phyloP scores from a whole-genome alignment of 2,888 invertebrate species.

The Palloptera scutellata region DNA sequence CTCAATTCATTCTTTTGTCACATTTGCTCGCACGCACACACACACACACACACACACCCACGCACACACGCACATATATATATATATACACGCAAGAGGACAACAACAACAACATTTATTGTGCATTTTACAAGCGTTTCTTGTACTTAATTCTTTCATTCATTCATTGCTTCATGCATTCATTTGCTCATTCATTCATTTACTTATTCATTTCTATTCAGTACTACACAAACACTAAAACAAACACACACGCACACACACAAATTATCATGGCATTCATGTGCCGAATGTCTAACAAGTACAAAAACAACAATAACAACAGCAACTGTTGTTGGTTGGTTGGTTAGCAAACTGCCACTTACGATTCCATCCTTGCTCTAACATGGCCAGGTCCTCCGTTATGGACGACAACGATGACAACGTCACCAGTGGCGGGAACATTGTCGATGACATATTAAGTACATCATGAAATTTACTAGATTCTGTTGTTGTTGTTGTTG shows the following conservation, averaged over 20 bases:
- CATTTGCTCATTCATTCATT: constrained; percentile 27
- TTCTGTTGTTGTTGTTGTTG: constrained; percentile 45
- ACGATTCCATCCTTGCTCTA: constrained; percentile 57
- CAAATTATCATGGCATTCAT: background rate
- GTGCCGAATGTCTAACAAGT: background rate
- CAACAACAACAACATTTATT: constrained; percentile 23
- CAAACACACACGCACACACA: background rate
- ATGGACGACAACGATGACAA: constrained; percentile 37
- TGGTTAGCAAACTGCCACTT: constrained; percentile 47
- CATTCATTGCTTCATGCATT: constrained; percentile 9
- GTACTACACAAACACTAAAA: constrained; percentile 1
- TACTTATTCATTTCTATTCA: constrained; percentile 20
- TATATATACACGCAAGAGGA: constrained; percentile 19
- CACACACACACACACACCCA: background rate
- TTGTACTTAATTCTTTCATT: background rate
- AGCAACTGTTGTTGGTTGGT: background rate
- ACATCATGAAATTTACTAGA: constrained; percentile 59
- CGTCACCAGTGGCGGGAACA: constrained; percentile 57
- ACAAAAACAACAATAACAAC: constrained; percentile 1
- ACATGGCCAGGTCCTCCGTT: too few species aligned
- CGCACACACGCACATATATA: too few species aligned
- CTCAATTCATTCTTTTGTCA: constrained; percentile 20
- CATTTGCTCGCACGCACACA: background rate
- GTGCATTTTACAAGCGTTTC: constrained; percentile 27
- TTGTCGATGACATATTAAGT: constrained; percentile 62